Base-by-base conservation (phyloP, 2,797 vertebrate species). In the Hybognathus amarus region DNA sequence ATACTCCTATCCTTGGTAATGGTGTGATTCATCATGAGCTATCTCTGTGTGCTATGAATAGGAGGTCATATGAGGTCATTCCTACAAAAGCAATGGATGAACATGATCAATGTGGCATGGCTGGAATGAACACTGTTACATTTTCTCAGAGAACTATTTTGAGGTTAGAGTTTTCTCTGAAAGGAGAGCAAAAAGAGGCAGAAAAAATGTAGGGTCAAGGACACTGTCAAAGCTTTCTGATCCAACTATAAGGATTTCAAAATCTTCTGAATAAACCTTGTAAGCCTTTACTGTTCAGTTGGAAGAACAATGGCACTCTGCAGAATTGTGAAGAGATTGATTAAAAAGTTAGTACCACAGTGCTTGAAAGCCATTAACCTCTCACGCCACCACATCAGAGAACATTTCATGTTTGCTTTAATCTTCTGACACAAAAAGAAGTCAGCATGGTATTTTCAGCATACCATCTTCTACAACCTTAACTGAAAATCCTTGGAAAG, bases 91-190 rank as follows among this genome's bases (percentile, higher is more conserved):
- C 45, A 33, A 50, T 82, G 56, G 61, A 82, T 61, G 84, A 71
- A 82, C 74, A 77, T 85, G 79, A 82, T 70, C 52, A 52, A 73
- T 85, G 74, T 78, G 74, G 69, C 10, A 63, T n/a, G 36, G 81
- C 63, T 24, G n/a, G 73, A 68, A 83, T 66, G 70, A 82, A 82
- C 80, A 79, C 42, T 0, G 30, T 74, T 30, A 76, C 2, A 33
- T 18, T 79, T 87, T 85, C 70, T 70, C 78, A 69, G 17, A 38
- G 33, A 56, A 42, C 84, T 73, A 81, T 81, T 80, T 77, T 81
- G 36, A 81, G 79, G 36, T 30, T 50, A 15, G 40, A 77, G 67
- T 77, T 73, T 83, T 83, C 17, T 82, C 59, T 71, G 17, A 66
- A 85, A 69, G 42, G 17, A 45, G 63, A 52, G 61, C 66, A 56